Evolutionary conservation across 2,797 vertebrate species (phyloP), one percentile per base, ranked within the genome.

Genomic region (Arnoldichthys spilopterus): DNA sequence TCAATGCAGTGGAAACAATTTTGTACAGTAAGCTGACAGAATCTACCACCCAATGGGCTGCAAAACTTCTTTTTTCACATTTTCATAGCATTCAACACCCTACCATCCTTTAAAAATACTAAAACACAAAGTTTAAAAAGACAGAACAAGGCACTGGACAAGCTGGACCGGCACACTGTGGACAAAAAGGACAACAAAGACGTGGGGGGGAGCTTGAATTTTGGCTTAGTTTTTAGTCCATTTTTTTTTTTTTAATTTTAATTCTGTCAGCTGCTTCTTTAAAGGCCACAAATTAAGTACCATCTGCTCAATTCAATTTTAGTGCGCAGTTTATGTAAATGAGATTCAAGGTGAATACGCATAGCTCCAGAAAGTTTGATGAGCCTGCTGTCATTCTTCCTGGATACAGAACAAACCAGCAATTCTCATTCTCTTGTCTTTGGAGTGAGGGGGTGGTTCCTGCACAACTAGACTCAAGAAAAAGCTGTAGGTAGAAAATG

Each of bases 61-160:
- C 20, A 56, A 26, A 6, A 64, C 59, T 16, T 69, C 58, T 66
- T 49, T 73, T 49, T 78, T 79, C 68, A 79, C 49, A 77, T 81
- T 68, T 75, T 67, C 59, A 67, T 51, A 54, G 32, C 49, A 58
- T 63, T 56, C 61, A 59, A 67, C 66, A 72, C 34, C n/a, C 45
- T 63, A 64, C 34, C 28, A 70, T 47, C 73, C 64, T 24, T 16
- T 32, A 24, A 37, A 43, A 64, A 72, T 64, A 68, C 43, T 53
- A 62, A 72, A 74, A 77, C 84, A 83, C 77, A 37, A 45, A 20
- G 16, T 74, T 32, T 85, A 53, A 73, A 86, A 69, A 77, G 64
- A 85, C 84, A 70, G 62, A 78, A 88, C 91, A 95, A 95, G 94
- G 94, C 94, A 95, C 94, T 92, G 89, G 91, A 92, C 91, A 92